Evolutionary conservation across 2,113 vertebrate genomes (phyloP).

Genomic region (Fregata magnificens): DNA sequence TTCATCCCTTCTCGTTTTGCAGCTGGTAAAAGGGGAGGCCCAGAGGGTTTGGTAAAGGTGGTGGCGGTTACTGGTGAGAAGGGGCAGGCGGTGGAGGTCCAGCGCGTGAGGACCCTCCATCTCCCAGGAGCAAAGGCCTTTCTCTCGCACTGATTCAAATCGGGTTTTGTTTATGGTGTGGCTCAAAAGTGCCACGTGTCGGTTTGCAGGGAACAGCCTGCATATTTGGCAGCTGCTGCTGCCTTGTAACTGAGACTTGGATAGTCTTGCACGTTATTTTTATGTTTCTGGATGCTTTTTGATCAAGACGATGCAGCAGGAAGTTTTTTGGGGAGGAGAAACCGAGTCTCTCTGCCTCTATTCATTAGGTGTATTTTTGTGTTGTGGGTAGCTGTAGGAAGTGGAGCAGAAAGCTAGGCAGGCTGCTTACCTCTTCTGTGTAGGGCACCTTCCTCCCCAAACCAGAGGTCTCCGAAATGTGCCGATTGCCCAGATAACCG

Average conservation of each 20-base stretch:
- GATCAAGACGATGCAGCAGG: neutral
- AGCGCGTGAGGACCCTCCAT: fast-evolving
- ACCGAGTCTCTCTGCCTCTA: fast-evolving
- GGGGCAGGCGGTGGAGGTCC: neutral
- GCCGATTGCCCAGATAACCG: neutral
- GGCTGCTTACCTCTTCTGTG: neutral
- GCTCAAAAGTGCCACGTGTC: neutral
- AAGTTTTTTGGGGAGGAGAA: neutral
- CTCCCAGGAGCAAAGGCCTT: neutral
- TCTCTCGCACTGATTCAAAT: fast-evolving
- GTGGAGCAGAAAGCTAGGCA: neutral
- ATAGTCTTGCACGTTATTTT: neutral
- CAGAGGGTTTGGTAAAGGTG: neutral
- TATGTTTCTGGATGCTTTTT: neutral
- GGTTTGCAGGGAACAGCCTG: neutral
- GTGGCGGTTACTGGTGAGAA: neutral
- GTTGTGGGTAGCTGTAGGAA: neutral
- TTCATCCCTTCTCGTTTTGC: fast-evolving
- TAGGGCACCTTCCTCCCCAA: neutral
- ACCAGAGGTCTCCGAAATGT: neutral
- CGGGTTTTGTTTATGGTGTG: neutral
- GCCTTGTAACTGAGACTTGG: neutral
- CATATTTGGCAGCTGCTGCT: neutral
- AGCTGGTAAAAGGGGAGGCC: too few relatives aligned
- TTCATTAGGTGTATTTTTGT: neutral